Base-by-base conservation (phyloP, 1,140 invertebrate species). In the Drosophila elegans region DNA sequence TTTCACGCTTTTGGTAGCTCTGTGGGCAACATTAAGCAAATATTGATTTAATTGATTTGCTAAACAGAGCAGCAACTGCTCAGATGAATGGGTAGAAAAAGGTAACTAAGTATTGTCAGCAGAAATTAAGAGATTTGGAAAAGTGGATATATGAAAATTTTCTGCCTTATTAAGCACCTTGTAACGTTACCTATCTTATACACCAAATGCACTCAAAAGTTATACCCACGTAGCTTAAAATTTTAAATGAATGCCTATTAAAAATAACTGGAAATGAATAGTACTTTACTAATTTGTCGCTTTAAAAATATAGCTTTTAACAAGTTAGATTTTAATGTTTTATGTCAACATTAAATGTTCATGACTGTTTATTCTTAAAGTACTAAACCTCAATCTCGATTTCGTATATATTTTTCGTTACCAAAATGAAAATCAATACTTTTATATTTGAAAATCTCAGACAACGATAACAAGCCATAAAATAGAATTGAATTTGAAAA, bases 21-120 rank as follows among this genome's bases (percentile, higher is more conserved):
- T 42, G 49, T 67, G 56, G 44, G 42, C 66, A 57, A 44, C 74
- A 79, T 54, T 79, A 83, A 77, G 49, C 60, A 71, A 86, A 86
- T 86, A 86, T 86, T 86, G 60, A 79, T 89, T 79, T 55, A 83
- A 88, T 89, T 86, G 83, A 86, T 86, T 86, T 86, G 76, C 75
- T 62, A 88, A 83, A 69, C 75, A 83, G 74, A 57, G 46, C 41
- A 66, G 46, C 34, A 11, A 56, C 21, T 13, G 48, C 11, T 53
- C 36, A 12, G 7, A 13, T 39, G 25, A 25, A 62, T 34, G 12
- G 32, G n/a, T 4, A 25, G 13, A 16, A 13, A 12, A 25, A 34
- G 32, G 7, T 32, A 25, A 12, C 16, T 38, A 16, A 29, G 16
- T 45, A 13, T 13, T 44, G 59, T 32, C n/a, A 27, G 11, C 3